Evolutionary conservation across 2,888 invertebrate genomes (phyloP), one percentile per base, ranked within the genome.

Genomic region (Drosophila borborema): DNA sequence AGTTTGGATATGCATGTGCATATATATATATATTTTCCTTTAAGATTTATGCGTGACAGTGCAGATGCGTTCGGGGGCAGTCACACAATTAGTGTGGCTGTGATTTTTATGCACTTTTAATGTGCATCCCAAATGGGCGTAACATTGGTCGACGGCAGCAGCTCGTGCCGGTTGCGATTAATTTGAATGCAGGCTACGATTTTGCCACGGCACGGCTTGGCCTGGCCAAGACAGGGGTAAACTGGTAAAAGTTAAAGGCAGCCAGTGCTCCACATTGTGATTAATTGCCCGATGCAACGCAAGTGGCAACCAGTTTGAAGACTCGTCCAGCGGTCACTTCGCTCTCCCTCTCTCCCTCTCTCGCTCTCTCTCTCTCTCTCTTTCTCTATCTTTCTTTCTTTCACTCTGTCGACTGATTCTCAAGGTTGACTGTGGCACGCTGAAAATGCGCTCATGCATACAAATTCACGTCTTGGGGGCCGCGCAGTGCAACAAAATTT

Each of bases 281-380:
- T 90, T 81, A 90, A 90, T 86, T 75, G 61, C 63, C 68, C 71
- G 71, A 72, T 77, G 77, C 75, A 89, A 71, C 72, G 77, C 77
- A 68, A 76, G 73, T 79, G 86, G 81, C 80, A 86, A 89, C 86
- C 86, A 82, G 86, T 86, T 89, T 89, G 74, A 76, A 76, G 61
- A 58, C 76, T 3, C 43, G 79, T 78, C 43, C 67, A 58, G 28
- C 58, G 43, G 64, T 53, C 64, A 38, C 48, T 53, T 63, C 31
- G n/a, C 40, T 31, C 43, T 34, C 58, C 49, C 43, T 46, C 28
- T 8, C 49, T 55, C 64, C 46, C 34, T 49, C 41, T 51, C 9
- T 18, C 48, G 38, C 34, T 46, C 51, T 54, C 16, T 31, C 28
- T 34, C 51, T 23, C 40, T 41, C 12, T 49, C 18, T 64, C 46